These are phyloP conservation scores for Oophaga pumilio DNA, from an alignment of 2,113 vertebrate genomes.

Conservation along the genomic window DNA sequence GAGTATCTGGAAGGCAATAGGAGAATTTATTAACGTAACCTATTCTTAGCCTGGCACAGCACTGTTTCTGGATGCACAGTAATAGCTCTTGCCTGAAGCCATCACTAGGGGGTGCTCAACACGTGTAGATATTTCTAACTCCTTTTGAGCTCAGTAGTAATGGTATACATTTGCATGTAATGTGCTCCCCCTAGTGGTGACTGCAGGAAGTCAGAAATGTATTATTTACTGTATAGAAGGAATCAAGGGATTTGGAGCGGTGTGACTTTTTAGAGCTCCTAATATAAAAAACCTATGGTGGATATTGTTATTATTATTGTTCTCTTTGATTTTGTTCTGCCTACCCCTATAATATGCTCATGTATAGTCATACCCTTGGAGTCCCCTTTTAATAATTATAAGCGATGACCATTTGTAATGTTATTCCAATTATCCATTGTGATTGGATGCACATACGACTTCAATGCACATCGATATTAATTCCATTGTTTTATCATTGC, in stretches of 20 bases:
- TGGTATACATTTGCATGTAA: background rate
- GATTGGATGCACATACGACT: background rate
- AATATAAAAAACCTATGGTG: too few relatives aligned
- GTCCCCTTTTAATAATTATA: too few relatives aligned
- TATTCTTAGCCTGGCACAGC: too few relatives aligned
- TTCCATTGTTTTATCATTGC: background rate
- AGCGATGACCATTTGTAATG: too few relatives aligned
- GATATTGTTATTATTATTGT: too few relatives aligned
- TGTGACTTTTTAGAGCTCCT: too few relatives aligned
- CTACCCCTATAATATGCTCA: background rate
- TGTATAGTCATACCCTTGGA: too few relatives aligned
- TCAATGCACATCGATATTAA: background rate
- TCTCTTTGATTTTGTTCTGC: background rate
- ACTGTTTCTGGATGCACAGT: background rate
- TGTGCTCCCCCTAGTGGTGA: background rate
- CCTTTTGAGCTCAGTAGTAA: background rate
- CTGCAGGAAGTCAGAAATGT: too few relatives aligned
- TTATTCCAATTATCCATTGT: background rate
- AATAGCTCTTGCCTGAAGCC: too few relatives aligned
- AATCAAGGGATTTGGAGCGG: too few relatives aligned
- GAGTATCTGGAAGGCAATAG: background rate
- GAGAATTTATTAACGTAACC: background rate
- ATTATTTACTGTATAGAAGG: too few relatives aligned
- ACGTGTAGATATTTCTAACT: background rate
- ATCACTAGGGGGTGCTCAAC: too few relatives aligned